Conservation (phyloP, 1,140 invertebrate species). For the Macrosteles quadrilineatus region DNA sequence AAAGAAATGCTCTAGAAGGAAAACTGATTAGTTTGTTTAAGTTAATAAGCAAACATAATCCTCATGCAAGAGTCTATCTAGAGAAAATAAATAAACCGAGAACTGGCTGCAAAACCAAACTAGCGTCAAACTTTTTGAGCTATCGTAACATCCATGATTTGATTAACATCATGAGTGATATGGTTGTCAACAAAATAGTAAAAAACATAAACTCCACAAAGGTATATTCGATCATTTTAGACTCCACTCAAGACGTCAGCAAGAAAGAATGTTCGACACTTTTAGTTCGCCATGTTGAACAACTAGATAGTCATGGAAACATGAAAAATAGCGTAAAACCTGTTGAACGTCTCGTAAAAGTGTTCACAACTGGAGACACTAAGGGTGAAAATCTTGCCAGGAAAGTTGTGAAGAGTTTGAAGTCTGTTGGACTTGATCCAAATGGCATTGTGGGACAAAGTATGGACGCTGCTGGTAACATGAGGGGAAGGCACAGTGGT, state of each 20-base stretch:
- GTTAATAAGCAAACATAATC: too few species aligned
- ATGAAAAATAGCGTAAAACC: slow-evolving; percentile 4
- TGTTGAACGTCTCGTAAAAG: slow-evolving; percentile 12
- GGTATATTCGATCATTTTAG: neutral
- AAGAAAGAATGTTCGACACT: slow-evolving; percentile 2
- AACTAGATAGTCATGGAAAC: neutral
- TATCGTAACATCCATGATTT: slow-evolving; percentile 7
- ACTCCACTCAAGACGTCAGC: neutral
- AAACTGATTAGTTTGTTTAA: too few species aligned
- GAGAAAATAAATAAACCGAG: too few species aligned
- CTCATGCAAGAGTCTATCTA: too few species aligned
- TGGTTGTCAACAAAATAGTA: slow-evolving; percentile 4
- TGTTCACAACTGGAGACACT: slow-evolving; percentile 26
- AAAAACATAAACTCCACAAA: slow-evolving; percentile 4
- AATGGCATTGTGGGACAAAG: slow-evolving; percentile 25
- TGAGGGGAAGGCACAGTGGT: slow-evolving; percentile 9
- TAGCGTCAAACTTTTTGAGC: slow-evolving; percentile 20
- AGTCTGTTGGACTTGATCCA: neutral
- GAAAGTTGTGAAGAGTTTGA: neutral
- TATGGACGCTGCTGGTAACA: slow-evolving; percentile 20
- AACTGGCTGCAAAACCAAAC: too few species aligned
- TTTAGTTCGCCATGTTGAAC: slow-evolving; percentile 2
- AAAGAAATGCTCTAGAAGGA: too few species aligned
- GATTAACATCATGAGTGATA: neutral
- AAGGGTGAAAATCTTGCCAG: slow-evolving; percentile 10